Conservation (phyloP, 2,888 invertebrate genomes). For the Acleris literana region DNA sequence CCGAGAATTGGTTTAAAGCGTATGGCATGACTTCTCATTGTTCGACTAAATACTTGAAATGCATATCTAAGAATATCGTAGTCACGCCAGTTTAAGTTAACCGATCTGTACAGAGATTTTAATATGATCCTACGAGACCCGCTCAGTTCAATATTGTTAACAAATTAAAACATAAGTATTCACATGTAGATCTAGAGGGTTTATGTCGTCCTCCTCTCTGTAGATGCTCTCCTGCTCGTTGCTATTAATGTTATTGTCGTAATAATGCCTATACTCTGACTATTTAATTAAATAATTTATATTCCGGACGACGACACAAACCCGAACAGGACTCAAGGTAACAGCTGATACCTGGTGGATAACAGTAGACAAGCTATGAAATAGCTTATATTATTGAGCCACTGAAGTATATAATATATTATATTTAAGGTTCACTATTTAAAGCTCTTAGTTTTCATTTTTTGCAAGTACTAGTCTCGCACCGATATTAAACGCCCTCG, state of each 20-base stretch:
- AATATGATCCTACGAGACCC: constrained; percentile 57
- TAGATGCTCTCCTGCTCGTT: constrained; percentile 28
- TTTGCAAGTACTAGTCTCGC: constrained; percentile 72
- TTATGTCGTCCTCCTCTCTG: constrained; percentile 58
- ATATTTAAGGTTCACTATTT: constrained; percentile 80
- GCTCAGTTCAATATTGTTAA: constrained; percentile 46
- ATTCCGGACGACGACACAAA: constrained; percentile 67
- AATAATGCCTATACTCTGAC: constrained; percentile 47
- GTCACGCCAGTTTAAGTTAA: no score
- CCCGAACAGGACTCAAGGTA: constrained; percentile 46
- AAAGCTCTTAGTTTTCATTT: constrained; percentile 83
- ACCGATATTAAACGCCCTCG: constrained; percentile 65
- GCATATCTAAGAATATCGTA: no score
- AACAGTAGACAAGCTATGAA: constrained; percentile 73
- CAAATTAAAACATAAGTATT: constrained; percentile 43
- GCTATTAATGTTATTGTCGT: constrained; percentile 56
- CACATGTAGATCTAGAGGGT: constrained; percentile 37
- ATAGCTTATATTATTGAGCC: constrained; percentile 81
- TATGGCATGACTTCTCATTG: no score
- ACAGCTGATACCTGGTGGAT: constrained; percentile 47
- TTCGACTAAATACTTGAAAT: no score
- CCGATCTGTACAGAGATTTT: constrained; percentile 40
- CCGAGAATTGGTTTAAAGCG: no score
- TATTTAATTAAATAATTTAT: constrained; percentile 55
- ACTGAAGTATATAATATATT: constrained; percentile 77